Evolutionary conservation across 2,888 invertebrate genomes (phyloP), one percentile per base, ranked within the genome.

Genomic region (Candidula unifasciata): DNA sequence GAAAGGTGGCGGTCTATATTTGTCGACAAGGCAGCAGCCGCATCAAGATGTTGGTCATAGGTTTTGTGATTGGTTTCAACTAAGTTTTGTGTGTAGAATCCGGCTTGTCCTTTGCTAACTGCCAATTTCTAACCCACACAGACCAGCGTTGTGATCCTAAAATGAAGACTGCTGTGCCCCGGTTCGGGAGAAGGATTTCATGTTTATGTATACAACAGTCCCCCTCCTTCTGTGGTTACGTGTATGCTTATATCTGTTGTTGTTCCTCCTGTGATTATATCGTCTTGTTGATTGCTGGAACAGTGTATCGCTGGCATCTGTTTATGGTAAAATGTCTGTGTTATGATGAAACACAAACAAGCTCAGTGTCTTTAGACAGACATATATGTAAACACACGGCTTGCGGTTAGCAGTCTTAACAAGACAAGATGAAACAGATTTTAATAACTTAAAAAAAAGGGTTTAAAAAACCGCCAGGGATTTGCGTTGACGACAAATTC

Each of bases 231-330:
- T 44, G 44, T 13, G 44, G 44, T 44, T 44, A 54, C 30, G 54
- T 30, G 16, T 74, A 8, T 74, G 74, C 54, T 30, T 54, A 54
- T 73, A 44, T 54, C 74, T 54, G 52, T n/a, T 30, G 30, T 54
- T 54, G 8, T 74, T 54, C 74, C 30, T 74, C 13, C n/a, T 74
- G 74, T 74, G 54, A 74, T 74, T 54, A 54, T 74, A 74, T 54
- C 74, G 52, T 5, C 10, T 33, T 74, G 54, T 74, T 74, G 30
- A 18, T 74, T 54, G 54, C 54, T 54, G 54, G 54, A 18, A 54
- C 74, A 30, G 74, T 74, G 44, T 74, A 74, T 74, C 74, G 3
- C n/a, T 27, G 3, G 13, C 24, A 74, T 74, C 74, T 74, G 54
- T 74, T 74, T 74, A 54, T 74, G 52, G 30, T 30, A 74, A 54